A percentile compares a stretch with the other conserved stretches of the same genome.
Conservation (phyloP, 2,888 invertebrate genomes). For the Drosophila melanosoma region DNA sequence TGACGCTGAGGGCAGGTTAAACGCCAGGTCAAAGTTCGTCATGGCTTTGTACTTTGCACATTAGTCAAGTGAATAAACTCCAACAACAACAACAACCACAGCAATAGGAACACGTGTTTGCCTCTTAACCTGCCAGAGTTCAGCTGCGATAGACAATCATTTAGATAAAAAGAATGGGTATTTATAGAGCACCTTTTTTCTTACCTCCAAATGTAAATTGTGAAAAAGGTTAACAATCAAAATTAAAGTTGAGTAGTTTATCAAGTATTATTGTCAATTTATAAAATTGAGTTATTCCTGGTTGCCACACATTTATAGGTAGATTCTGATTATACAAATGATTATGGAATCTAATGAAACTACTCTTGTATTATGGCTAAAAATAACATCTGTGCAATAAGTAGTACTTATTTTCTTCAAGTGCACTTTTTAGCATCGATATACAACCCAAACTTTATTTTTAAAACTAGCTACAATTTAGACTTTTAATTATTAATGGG, state of each 20-base stretch:
- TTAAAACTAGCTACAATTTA: neutral
- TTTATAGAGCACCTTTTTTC: neutral
- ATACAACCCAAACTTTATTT: neutral
- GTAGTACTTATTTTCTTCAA: neutral
- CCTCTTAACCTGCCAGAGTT: neutral
- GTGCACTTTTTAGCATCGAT: neutral
- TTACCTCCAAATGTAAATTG: neutral
- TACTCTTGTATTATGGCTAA: neutral
- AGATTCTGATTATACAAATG: neutral
- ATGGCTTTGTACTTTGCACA: constrained; percentile 9
- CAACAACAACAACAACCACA: neutral
- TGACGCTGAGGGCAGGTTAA: constrained; percentile 33
- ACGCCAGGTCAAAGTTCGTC: constrained; percentile 62
- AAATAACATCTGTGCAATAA: no score
- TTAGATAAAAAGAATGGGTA: neutral
- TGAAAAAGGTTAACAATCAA: neutral
- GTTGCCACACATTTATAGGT: neutral
- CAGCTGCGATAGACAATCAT: neutral
- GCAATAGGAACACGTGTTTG: neutral
- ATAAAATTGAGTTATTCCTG: neutral
- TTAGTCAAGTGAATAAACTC: constrained; percentile 20
- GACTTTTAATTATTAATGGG: neutral
- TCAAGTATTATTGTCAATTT: no score
- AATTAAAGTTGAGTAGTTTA: neutral
- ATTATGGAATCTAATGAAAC: neutral